Conservation (phyloP, 2,888 invertebrate genomes). For the Pheosia gnoma region DNA sequence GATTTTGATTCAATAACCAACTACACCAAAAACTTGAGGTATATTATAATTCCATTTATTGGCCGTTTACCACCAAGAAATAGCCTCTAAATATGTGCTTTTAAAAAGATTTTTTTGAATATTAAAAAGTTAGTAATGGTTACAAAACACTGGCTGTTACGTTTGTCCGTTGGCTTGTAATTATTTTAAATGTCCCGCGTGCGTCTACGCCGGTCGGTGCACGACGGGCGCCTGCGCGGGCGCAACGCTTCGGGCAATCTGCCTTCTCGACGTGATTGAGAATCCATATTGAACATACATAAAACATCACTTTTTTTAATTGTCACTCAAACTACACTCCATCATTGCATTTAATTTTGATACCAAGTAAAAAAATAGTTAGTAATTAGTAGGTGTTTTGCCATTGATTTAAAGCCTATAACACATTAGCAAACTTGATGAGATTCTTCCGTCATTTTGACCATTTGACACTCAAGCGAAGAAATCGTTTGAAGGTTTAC, state of each 20-base stretch:
- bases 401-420: too few species aligned
- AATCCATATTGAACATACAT: conserved; percentile 75
- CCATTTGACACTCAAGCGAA: too few species aligned
- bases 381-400: too few species aligned
- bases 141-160: conserved; percentile 83
- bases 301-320: conserved; percentile 39
- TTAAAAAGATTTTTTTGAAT: conserved; percentile 74
- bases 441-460: too few species aligned
- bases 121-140: conserved; percentile 83
- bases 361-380: too few species aligned
- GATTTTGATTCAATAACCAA: conserved; percentile 54
- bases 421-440: too few species aligned
- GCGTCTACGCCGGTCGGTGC: conserved; percentile 47
- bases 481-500: too few species aligned
- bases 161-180: conserved; percentile 82
- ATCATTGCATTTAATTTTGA: background rate
- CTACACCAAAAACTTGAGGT: conserved; percentile 54
- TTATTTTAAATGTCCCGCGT: conserved; percentile 85
- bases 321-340: conserved; percentile 7
- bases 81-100: conserved; percentile 73
- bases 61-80: conserved; percentile 61
- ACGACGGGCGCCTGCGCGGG: conserved; percentile 39
- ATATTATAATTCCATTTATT: conserved; percentile 65
- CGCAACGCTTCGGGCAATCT: conserved; percentile 66
- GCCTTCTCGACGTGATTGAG: conserved; percentile 57